Evolutionary conservation across 1,140 invertebrate species (phyloP).

Genomic region (Neodiprion lecontei): DNA sequence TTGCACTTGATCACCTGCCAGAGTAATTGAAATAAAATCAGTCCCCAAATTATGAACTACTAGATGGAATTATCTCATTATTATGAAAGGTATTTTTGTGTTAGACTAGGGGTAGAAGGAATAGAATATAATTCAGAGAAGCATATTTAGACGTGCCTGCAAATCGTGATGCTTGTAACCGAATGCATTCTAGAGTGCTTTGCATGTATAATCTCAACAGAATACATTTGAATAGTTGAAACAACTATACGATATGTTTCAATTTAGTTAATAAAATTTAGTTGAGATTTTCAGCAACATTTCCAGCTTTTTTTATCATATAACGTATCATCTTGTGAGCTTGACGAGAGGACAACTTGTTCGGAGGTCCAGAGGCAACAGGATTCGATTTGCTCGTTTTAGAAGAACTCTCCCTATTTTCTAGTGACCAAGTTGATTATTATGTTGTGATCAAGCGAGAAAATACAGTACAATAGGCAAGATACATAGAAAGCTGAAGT

Average conservation of each 20-base stretch:
- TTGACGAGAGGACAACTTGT: too few relatives aligned
- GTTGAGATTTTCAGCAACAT: background rate
- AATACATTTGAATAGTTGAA: background rate
- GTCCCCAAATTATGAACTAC: constrained; percentile 7
- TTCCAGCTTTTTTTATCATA: too few relatives aligned
- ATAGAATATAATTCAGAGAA: background rate
- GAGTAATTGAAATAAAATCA: background rate
- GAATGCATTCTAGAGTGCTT: background rate
- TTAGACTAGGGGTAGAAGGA: background rate
- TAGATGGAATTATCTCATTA: background rate
- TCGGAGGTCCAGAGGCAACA: too few relatives aligned
- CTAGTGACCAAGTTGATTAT: too few relatives aligned
- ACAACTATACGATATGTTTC: too few relatives aligned
- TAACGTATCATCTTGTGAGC: too few relatives aligned
- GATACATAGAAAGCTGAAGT: too few relatives aligned
- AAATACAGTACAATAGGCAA: too few relatives aligned
- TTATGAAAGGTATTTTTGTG: background rate
- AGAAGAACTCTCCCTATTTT: too few relatives aligned
- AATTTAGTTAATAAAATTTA: background rate
- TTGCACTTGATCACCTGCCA: constrained; percentile 82
- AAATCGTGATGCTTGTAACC: constrained; percentile 11
- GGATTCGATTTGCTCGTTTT: too few relatives aligned
- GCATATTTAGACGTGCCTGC: constrained; percentile 16
- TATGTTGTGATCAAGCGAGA: too few relatives aligned
- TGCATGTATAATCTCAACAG: background rate